A percentile compares a stretch with the other conserved stretches of the same genome.
phyloP scores from a whole-genome alignment of 2,888 invertebrate genomes.

The Cactoblastis cactorum region DNA sequence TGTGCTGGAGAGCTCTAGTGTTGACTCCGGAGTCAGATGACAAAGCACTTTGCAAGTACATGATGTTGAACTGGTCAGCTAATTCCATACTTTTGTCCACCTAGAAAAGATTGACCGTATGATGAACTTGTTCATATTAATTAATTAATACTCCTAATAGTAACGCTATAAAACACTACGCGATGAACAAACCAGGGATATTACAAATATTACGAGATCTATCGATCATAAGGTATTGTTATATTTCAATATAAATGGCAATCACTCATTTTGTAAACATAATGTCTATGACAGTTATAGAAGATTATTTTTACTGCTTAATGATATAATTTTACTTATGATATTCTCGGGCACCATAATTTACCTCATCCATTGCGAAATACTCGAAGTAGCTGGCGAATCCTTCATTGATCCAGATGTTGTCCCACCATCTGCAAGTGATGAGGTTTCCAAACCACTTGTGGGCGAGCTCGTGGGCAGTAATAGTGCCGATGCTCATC shows the following conservation, averaged over 20 bases:
- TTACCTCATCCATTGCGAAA: conserved; percentile 71
- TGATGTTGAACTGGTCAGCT: conserved; percentile 84
- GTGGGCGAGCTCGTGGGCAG: conserved; percentile 82
- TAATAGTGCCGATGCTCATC: conserved; percentile 70
- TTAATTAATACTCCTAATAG: too few relatives aligned
- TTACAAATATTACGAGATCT: too few relatives aligned
- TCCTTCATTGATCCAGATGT: conserved; percentile 87
- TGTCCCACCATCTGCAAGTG: conserved; percentile 85
- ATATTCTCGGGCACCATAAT: too few relatives aligned
- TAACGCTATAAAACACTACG: too few relatives aligned
- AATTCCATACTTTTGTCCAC: conserved; percentile 72
- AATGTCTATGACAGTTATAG: too few relatives aligned
- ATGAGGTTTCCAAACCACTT: conserved; percentile 90
- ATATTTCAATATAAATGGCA: too few relatives aligned
- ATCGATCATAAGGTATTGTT: too few relatives aligned
- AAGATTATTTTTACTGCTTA: too few relatives aligned
- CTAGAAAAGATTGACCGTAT: conserved; percentile 27
- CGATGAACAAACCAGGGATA: too few relatives aligned
- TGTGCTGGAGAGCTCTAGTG: conserved; percentile 80
- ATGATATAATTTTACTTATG: too few relatives aligned
- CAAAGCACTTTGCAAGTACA: conserved; percentile 83
- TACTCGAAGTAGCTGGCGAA: conserved; percentile 86
- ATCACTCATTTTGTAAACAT: too few relatives aligned
- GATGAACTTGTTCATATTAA: not conserved
- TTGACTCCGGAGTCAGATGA: conserved; percentile 43